Evolutionary conservation across 1,140 invertebrate species (phyloP).

Genomic region (Ctenoplectra terminalis): DNA sequence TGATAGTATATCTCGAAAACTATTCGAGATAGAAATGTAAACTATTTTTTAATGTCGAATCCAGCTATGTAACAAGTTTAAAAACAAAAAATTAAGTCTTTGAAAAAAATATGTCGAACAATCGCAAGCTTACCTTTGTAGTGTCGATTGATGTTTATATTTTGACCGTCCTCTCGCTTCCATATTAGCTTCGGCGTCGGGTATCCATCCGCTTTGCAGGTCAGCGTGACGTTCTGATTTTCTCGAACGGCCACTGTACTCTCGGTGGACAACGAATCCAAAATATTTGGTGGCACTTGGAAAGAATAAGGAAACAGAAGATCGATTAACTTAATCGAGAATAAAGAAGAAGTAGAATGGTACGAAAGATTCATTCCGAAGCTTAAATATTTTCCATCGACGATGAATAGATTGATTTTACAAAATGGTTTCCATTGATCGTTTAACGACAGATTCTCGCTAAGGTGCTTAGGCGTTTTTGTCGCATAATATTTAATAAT

Average conservation of each 20-base stretch:
- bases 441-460: not conserved
- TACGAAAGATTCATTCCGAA: too few relatives aligned
- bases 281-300: constrained; percentile 94
- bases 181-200: constrained; percentile 94
- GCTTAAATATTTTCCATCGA: too few relatives aligned
- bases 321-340: not conserved
- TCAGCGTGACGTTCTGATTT: constrained; percentile 94
- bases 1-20: too few relatives aligned
- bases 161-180: constrained; percentile 94
- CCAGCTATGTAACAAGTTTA: too few relatives aligned
- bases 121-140: constrained; percentile 88
- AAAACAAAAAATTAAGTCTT: too few relatives aligned
- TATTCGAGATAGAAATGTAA: too few relatives aligned
- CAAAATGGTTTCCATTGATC: not conserved
- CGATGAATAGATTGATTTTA: not conserved
- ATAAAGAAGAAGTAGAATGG: too few relatives aligned
- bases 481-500: not conserved
- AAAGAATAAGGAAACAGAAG: constrained; percentile 66
- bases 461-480: not conserved
- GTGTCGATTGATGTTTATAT: constrained; percentile 90
- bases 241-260: constrained; percentile 94
- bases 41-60: too few relatives aligned
- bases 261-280: constrained; percentile 92
- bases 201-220: constrained; percentile 94
- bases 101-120: too few relatives aligned